Evolutionary conservation across 2,888 invertebrate genomes (phyloP), one percentile per base, ranked within the genome.

Genomic region (Rhingia rostrata): DNA sequence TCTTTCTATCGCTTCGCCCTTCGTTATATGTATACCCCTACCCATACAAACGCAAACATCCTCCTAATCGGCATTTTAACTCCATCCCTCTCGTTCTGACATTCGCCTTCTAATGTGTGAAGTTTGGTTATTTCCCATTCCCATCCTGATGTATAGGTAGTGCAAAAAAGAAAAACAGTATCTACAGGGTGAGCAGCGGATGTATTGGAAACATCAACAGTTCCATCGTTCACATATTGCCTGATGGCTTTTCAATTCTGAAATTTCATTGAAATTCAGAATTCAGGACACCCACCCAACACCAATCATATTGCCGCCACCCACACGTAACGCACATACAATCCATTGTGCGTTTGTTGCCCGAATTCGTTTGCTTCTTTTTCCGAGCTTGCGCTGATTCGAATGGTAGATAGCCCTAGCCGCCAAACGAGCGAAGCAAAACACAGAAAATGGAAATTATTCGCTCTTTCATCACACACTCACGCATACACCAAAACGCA

Each of bases 361-460:
- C 33, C 56, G 32, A 43, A 7, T 35, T 47, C 14, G 39, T 69
- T n/a, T 58, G 51, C 49, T 78, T 32, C 56, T 37, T 73, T 67
- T 83, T 79, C 79, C 67, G 73, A 82, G 78, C 77, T 79, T 73
- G 73, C 81, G 81, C 81, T 75, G 49, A 37, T 47, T 37, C n/a
- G 1, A 7, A 30, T 32, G 22, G 32, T 7, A 7, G 6, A 33
- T 39, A 35, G 30, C 5, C 7, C 30, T 37, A 37, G 53, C 14
- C 60, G 63, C 60, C 67, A 69, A 79, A 78, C 67, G 73, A 83
- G 79, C 73, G 73, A 83, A 83, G 79, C 83, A 83, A 83, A 83
- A 83, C 83, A 83, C 39, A 79, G 73, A 73, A 83, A 67, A 67
- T 73, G 56, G 41, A 78, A 73, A 74, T 53, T 30, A 22, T 22